Evolutionary conservation across 2,888 invertebrate genomes (phyloP), one percentile per base, ranked within the genome.

Genomic region (Heliconius aoede): DNA sequence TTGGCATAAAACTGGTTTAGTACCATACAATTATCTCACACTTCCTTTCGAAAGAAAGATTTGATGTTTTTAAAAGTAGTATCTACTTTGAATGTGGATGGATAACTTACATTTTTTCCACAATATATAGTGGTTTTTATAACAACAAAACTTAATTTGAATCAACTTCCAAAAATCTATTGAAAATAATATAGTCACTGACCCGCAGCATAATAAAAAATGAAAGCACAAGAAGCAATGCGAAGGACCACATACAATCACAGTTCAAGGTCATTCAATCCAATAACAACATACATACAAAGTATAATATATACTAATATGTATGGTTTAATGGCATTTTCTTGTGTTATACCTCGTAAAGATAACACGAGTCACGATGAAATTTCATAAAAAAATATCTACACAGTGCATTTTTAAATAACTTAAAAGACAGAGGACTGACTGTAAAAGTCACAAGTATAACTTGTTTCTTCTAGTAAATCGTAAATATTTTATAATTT

Each of bases 151-250:
- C 21, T 21, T 21, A 21, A 46, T 46, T n/a, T 55, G 9, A 55
- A n/a, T 9, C 3, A 55, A n/a, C 9, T 55, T 8, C 7, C 9
- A 55, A 55, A 51, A 51, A 55, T n/a, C n/a, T n/a, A n/a, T n/a
- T n/a, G n/a, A n/a, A n/a, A n/a, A n/a, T n/a, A n/a, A 82, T 81
- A 83, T 81, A 74, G 82, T 81, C 84, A 85, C 79, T 73, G 79
- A 82, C 73, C 71, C 32, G 40, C 80, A 76, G 84, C 84, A 83
- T 77, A 85, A 86, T 86, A 87, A 87, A 85, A 36, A 86, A 80
- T 82, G 83, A 67, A 91, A 91, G 90, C 90, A 87, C 88, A 89
- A 84, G 89, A 90, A 90, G 91, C 85, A 85, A 79, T 76, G 79
- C 81, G 84, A 85, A 85, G 84, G 84, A 86, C 84, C 83, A 87